These are phyloP conservation scores for Linnaemya vulpina DNA, from an alignment of 2,888 invertebrate genomes.

Conservation along the genomic window DNA sequence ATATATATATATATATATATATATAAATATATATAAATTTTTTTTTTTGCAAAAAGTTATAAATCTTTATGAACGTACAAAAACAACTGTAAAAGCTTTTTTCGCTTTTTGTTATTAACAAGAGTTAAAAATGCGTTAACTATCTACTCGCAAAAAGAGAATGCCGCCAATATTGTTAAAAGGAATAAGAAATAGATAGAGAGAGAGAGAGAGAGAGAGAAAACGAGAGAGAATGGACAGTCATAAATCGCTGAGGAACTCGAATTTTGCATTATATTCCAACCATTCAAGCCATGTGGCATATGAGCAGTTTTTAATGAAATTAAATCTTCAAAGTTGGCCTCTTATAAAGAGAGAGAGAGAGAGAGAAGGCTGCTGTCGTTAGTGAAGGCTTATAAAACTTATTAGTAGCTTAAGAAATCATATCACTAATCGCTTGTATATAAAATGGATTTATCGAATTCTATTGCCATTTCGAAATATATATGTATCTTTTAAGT, in stretches of 20 bases:
- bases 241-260: constrained; percentile 29
- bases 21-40: constrained; percentile 48
- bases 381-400: too few species aligned
- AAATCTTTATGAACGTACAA: constrained; percentile 45
- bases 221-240: not conserved
- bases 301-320: not conserved
- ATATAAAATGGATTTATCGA: too few species aligned
- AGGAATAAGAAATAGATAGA: constrained; percentile 11
- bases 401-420: too few species aligned
- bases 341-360: not conserved
- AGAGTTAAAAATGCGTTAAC: constrained; percentile 39
- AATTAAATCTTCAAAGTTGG: constrained; percentile 5
- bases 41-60: constrained; percentile 42
- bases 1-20: too few species aligned
- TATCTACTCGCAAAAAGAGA: constrained; percentile 20
- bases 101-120: not conserved
- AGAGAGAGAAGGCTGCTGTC: not conserved
- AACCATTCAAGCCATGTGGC: not conserved
- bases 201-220: not conserved
- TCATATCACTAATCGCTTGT: too few species aligned
- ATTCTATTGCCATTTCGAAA: too few species aligned
- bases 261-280: constrained; percentile 35
- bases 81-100: constrained; percentile 10
- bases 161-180: constrained; percentile 14
- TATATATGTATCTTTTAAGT: too few species aligned